Conservation (phyloP, 1,140 invertebrate genomes). For the Xylocopa sonorina region DNA sequence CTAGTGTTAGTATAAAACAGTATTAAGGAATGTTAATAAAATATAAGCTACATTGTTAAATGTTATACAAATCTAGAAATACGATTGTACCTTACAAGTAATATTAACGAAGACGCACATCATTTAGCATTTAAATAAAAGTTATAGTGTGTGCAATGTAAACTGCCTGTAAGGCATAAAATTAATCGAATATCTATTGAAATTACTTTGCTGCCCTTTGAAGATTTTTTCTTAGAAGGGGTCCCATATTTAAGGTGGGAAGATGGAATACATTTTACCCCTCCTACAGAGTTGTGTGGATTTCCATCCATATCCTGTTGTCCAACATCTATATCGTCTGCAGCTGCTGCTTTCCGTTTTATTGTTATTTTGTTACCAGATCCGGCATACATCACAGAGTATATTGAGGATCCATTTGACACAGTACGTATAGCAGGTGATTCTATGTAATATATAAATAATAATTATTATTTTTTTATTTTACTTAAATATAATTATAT, state of each 20-base stretch:
- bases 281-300: constrained; percentile 71
- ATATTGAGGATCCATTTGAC: constrained; percentile 87
- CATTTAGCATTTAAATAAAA: constrained; percentile 57
- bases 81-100: constrained; percentile 60
- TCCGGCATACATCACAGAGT: constrained; percentile 90
- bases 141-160: constrained; percentile 50
- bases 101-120: constrained; percentile 55
- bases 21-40: constrained; percentile 40
- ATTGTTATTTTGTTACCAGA: constrained; percentile 92
- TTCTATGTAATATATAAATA: constrained; percentile 45
- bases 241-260: constrained; percentile 77
- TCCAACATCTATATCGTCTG: constrained; percentile 70
- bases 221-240: constrained; percentile 77
- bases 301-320: constrained; percentile 72
- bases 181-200: constrained; percentile 67
- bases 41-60: constrained; percentile 49
- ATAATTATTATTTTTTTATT: constrained; percentile 7
- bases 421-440: constrained; percentile 83
- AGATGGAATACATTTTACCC: constrained; percentile 80
- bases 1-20: constrained; percentile 55
- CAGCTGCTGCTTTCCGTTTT: constrained; percentile 87
- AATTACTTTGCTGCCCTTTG: constrained; percentile 80
- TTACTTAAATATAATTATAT: neutral
- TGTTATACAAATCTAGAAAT: constrained; percentile 46
- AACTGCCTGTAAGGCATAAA: constrained; percentile 55